These are phyloP conservation scores for Sycobia sp. DNA, from an alignment of 1,140 invertebrate genomes.

Conservation along the genomic window DNA sequence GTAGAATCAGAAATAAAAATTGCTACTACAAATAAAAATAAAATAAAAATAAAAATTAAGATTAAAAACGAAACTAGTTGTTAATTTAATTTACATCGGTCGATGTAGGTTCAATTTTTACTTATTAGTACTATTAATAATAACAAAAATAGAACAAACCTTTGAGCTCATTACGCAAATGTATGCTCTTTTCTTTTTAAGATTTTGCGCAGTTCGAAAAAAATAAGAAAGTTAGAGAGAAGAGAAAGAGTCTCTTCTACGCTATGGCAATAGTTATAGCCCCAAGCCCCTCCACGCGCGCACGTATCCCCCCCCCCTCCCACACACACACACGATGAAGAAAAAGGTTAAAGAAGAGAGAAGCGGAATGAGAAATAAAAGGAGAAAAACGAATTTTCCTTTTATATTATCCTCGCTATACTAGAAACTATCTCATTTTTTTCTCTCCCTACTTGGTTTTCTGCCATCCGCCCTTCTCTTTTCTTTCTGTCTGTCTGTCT, in stretches of 20 bases:
- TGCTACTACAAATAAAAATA: too few relatives aligned
- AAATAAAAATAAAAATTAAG: too few relatives aligned
- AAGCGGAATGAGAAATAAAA: conserved; percentile 2
- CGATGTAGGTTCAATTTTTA: too few relatives aligned
- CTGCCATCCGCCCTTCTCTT: neutral
- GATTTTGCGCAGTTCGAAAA: too few relatives aligned
- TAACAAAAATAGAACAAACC: conserved; percentile 4
- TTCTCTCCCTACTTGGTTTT: neutral
- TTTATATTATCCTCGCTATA: conserved; percentile 8
- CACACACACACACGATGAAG: too few relatives aligned
- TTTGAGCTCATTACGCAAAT: conserved; percentile 15
- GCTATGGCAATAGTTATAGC: too few relatives aligned
- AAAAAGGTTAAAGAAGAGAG: neutral
- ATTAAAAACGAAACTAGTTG: too few relatives aligned
- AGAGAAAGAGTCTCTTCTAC: too few relatives aligned
- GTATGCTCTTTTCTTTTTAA: neutral
- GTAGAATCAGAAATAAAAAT: too few relatives aligned
- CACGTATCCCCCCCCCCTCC: neutral
- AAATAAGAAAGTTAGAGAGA: too few relatives aligned
- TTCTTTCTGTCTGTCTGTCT: neutral
- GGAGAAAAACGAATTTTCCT: conserved; percentile 29
- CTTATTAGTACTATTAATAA: too few relatives aligned
- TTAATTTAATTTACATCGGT: too few relatives aligned
- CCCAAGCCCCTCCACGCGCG: neutral
- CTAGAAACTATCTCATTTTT: conserved; percentile 33